Conservation (phyloP, 2,888 invertebrate genomes). For the Tupiocoris notatus region DNA sequence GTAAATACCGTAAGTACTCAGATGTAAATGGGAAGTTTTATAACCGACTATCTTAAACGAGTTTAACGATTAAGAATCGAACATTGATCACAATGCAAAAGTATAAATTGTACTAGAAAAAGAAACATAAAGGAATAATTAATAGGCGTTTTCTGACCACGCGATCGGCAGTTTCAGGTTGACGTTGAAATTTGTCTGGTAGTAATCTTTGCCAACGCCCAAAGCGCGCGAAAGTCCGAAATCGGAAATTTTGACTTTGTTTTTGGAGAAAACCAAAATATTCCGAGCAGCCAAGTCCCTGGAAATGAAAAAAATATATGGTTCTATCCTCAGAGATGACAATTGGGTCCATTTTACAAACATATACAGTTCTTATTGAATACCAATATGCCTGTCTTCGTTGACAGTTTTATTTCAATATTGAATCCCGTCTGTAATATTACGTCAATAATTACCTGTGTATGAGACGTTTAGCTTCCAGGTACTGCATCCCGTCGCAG, state of each 20-base stretch:
- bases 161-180: conserved; percentile 96
- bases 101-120: no score
- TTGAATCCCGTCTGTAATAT: not conserved
- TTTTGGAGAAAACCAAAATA: conserved; percentile 93
- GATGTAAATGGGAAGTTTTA: no score
- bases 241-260: conserved; percentile 97
- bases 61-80: no score
- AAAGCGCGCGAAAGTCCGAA: conserved; percentile 93
- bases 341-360: no score
- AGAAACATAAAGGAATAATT: no score
- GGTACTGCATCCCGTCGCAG: conserved; percentile 96
- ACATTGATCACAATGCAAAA: no score
- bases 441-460: conserved; percentile 66
- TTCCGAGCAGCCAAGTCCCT: conserved; percentile 96
- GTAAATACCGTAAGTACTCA: no score
- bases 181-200: conserved; percentile 96
- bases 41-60: no score
- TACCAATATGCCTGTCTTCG: no score
- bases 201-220: conserved; percentile 97
- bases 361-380: no score
- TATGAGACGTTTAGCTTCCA: conserved; percentile 93
- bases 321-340: no score
- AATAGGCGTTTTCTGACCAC: conserved; percentile 64
- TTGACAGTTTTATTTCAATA: no score
- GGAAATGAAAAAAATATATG: conserved; percentile 52